Base-by-base conservation (phyloP, 2,113 vertebrate species). In the Propithecus coquereli region DNA sequence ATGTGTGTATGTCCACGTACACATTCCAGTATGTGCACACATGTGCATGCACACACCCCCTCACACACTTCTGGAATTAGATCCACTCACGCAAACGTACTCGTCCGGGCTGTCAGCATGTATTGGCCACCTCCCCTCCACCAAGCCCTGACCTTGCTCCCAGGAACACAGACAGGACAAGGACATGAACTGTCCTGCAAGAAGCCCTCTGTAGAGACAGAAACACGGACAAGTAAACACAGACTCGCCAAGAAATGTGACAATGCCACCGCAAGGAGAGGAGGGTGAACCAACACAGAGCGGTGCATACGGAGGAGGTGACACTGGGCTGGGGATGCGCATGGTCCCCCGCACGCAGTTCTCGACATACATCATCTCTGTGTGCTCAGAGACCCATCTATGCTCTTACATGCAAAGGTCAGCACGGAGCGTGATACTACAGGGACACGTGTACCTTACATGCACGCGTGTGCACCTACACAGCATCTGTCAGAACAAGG, bases 331-430 rank as follows among this genome's bases (percentile, higher is more conserved):
- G 3, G 71, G 63, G 77, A 23, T 0, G 0, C 16, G 47, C 5
- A 2, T 1, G 32, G 37, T 13, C 83, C 5, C 1, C 57, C 0
- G 0, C 59, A 8, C 5, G 0, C 4, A 3, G 37, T 2, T 61
- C 70, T 34, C 87, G 3, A 9, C 3, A 5, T 0, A 4, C 77
- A 12, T 13, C 27, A 10, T 10, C 76, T 32, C 1, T 34, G 13
- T 0, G 66, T n/a, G 3, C 59, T 3, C 6, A 0, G 10, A 59
- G 80, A 27, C 34, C n/a, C 54, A 2, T 11, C 66, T 2, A 5
- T 5, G 63, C 20, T 5, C 8, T 22, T 1, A 11, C 23, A 5
- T 1, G 11, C 6, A 9, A 25, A 37, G 50, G 34, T 16, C 32
- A 47, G 82, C 1, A 14, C 14, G 11, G n/a, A 34, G 10, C 3